Conservation (phyloP, 2,797 vertebrate species). For the Manis pentadactyla region DNA sequence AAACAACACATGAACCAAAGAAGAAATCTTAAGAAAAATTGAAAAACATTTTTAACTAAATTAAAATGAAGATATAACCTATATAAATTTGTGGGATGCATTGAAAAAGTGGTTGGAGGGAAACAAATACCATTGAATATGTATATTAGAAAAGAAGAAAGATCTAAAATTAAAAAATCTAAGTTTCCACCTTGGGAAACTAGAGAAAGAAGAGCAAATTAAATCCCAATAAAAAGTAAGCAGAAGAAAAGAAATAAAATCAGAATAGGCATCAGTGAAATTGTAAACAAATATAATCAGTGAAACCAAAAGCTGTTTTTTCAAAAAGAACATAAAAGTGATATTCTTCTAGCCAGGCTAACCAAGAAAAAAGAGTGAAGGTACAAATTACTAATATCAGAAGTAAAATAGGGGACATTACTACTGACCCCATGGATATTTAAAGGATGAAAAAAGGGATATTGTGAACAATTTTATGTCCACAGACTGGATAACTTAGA, state of each 20-base stretch:
- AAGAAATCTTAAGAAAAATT: background rate
- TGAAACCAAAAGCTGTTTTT: background rate
- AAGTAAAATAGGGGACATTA: background rate
- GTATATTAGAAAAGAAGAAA: background rate
- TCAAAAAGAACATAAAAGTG: background rate
- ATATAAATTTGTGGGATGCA: background rate
- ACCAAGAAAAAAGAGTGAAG: background rate
- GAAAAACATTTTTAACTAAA: background rate
- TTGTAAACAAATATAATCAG: background rate
- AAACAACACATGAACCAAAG: background rate
- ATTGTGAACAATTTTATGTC: background rate
- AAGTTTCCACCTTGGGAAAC: background rate
- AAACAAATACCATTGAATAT: background rate
- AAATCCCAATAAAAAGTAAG: background rate
- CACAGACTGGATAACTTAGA: background rate
- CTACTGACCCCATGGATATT: background rate
- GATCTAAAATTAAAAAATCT: background rate
- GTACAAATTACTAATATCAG: background rate
- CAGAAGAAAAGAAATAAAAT: background rate
- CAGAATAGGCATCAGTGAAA: background rate
- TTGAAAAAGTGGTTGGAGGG: background rate
- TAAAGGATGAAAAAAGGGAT: background rate
- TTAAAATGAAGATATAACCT: background rate
- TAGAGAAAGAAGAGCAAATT: background rate
- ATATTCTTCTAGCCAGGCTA: background rate